A percentile compares a stretch with the other conserved stretches of the same genome.
phyloP scores from a whole-genome alignment of 2,113 vertebrate genomes.

The Hemiprocne comata region DNA sequence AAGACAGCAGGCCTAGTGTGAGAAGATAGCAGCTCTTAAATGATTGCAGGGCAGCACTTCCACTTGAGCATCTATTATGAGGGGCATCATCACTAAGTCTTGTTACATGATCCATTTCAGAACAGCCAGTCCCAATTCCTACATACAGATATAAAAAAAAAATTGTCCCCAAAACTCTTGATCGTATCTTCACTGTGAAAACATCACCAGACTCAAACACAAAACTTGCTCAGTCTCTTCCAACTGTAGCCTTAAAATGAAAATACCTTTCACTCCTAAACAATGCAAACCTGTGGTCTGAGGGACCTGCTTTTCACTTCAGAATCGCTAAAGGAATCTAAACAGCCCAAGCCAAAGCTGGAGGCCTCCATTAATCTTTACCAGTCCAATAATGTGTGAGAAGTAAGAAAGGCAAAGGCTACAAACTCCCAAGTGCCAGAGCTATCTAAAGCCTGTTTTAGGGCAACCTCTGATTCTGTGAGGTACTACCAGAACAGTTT shows the following conservation, averaged over 20 bases:
- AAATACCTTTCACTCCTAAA: not conserved
- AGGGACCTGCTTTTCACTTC: not conserved
- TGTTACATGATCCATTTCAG: not conserved
- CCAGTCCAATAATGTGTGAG: accelerated
- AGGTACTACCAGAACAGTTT: too few relatives aligned
- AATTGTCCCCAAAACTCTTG: not conserved
- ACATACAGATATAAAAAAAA: not conserved
- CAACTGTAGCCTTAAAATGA: not conserved
- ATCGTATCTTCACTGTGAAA: not conserved
- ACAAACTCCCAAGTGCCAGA: not conserved
- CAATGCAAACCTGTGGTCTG: not conserved
- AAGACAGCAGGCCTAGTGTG: not conserved
- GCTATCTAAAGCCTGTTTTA: not conserved
- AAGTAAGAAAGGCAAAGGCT: not conserved
- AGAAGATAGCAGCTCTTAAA: not conserved
- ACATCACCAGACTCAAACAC: not conserved
- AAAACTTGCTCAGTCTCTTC: not conserved
- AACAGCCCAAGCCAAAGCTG: not conserved
- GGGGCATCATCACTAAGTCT: not conserved
- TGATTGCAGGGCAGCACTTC: not conserved
- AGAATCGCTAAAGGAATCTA: not conserved
- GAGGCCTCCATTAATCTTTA: not conserved
- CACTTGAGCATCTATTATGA: not conserved
- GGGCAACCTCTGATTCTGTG: accelerated
- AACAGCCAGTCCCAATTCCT: not conserved